These are phyloP conservation scores for Choloepus hoffmanni DNA, from an alignment of 2,113 vertebrate species.

Conservation along the genomic window DNA sequence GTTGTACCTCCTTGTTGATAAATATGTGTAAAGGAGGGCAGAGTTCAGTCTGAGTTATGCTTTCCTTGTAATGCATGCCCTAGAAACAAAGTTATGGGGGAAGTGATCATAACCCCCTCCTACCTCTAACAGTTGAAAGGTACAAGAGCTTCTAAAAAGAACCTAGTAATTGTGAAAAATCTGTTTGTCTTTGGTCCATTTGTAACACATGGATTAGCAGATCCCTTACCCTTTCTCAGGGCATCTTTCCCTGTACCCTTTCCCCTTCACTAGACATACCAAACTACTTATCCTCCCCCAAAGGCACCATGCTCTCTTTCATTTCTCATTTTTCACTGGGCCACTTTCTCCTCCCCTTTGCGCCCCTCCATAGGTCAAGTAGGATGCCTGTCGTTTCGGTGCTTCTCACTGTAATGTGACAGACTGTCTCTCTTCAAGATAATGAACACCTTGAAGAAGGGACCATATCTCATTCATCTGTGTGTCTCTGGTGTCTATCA, in stretches of 20 bases:
- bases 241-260: background rate
- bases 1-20: background rate
- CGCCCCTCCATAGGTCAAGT: background rate
- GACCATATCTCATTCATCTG: background rate
- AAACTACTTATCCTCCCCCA: background rate
- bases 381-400: background rate
- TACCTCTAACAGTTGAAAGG: background rate
- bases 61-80: background rate
- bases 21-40: background rate
- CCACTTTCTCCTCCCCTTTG: background rate
- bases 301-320: background rate
- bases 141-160: no score
- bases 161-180: background rate
- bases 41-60: background rate
- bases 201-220: background rate
- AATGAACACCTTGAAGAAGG: background rate
- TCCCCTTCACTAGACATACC: background rate
- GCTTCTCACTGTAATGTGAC: background rate
- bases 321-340: background rate
- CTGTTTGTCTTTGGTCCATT: background rate
- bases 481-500: background rate
- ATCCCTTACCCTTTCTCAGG: background rate
- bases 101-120: background rate
- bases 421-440: background rate
- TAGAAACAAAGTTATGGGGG: background rate